A percentile compares a stretch with the other conserved stretches of the same genome.
phyloP scores from a whole-genome alignment of 1,140 invertebrate genomes.

The Meloidogyne exigua region DNA sequence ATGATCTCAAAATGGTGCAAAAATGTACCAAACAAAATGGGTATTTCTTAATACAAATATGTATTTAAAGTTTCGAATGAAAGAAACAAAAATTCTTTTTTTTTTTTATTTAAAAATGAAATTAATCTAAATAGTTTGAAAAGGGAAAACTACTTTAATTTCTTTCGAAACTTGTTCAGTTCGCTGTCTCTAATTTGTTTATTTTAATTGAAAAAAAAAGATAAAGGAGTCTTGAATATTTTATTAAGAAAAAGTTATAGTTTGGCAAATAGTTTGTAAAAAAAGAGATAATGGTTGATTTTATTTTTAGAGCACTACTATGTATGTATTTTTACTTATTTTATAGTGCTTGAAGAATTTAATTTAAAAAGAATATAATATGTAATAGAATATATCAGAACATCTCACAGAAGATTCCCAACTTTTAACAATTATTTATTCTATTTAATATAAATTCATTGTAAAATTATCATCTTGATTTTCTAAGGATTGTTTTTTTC shows the following conservation, averaged over 20 bases:
- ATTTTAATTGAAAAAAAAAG: not conserved
- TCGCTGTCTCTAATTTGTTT: conserved; percentile 1
- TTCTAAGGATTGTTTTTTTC: not conserved
- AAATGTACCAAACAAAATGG: not conserved
- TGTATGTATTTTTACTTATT: too few relatives aligned
- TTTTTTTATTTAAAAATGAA: not conserved
- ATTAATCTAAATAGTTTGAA: not conserved
- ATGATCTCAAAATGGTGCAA: not conserved
- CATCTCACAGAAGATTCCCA: too few relatives aligned
- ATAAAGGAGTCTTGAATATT: not conserved
- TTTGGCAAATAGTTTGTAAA: too few relatives aligned
- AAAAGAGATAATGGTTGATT: too few relatives aligned
- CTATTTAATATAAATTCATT: not conserved
- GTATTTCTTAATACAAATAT: not conserved
- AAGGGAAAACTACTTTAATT: not conserved
- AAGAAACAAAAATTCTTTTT: too few relatives aligned
- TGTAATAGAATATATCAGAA: too few relatives aligned
- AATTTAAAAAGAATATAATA: too few relatives aligned
- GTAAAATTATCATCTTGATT: not conserved
- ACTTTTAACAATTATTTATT: not conserved
- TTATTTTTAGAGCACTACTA: too few relatives aligned
- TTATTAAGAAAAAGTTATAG: too few relatives aligned
- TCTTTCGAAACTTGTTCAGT: not conserved
- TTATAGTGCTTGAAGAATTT: too few relatives aligned
- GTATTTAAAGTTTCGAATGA: not conserved